phyloP scores from a whole-genome alignment of 2,888 invertebrate species.

The Xanthostigma xanthostigma region DNA sequence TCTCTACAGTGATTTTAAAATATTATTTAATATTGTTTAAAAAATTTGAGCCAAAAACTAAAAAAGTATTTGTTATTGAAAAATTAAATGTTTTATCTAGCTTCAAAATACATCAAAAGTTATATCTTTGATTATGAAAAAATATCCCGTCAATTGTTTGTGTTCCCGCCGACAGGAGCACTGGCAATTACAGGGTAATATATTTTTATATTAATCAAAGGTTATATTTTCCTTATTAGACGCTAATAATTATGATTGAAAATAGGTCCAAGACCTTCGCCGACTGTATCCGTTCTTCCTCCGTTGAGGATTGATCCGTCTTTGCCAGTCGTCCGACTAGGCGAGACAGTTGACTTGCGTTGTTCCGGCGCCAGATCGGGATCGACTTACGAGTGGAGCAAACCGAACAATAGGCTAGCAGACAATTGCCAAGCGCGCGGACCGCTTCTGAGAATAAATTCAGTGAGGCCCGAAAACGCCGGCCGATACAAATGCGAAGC shows the following conservation, averaged over 20 bases:
- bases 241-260: neutral
- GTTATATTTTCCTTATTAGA: too few relatives aligned
- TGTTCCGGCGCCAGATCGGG: constrained; percentile 42
- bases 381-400: constrained; percentile 46
- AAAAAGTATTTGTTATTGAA: too few relatives aligned
- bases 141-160: too few relatives aligned
- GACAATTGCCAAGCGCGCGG: constrained; percentile 41
- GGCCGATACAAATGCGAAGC: constrained; percentile 56
- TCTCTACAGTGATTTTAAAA: too few relatives aligned
- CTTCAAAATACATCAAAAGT: too few relatives aligned
- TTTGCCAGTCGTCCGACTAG: constrained; percentile 34
- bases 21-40: too few relatives aligned
- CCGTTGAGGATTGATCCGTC: constrained; percentile 24
- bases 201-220: too few relatives aligned
- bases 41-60: too few relatives aligned
- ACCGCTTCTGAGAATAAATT: constrained; percentile 38
- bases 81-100: too few relatives aligned
- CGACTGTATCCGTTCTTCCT: constrained; percentile 14
- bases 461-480: constrained; percentile 42
- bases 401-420: constrained; percentile 37
- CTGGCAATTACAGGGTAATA: too few relatives aligned
- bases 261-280: constrained; percentile 13
- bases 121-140: too few relatives aligned
- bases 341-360: constrained; percentile 44
- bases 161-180: too few relatives aligned